Conservation (phyloP, 2,113 vertebrate species). For the Myrmophylax atrothorax region DNA sequence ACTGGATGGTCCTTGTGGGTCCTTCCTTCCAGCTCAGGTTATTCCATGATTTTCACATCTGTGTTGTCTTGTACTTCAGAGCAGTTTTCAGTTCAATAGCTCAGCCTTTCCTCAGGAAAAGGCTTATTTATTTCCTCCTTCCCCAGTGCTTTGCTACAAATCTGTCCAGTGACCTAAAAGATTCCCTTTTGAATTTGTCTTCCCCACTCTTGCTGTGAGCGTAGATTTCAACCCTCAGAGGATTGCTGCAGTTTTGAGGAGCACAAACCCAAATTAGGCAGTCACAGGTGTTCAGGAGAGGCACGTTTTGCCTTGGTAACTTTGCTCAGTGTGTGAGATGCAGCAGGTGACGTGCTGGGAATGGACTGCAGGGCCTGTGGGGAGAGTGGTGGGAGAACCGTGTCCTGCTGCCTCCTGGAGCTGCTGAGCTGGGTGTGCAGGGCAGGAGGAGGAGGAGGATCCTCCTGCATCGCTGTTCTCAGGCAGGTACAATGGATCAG, state of each 20-base stretch:
- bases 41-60: neutral
- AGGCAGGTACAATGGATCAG: neutral
- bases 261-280: neutral
- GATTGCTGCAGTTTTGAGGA: neutral
- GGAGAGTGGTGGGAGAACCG: neutral
- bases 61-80: neutral
- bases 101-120: neutral
- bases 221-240: neutral
- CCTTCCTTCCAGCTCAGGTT: neutral
- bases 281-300: neutral
- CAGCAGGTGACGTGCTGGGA: neutral
- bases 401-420: neutral
- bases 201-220: fast-evolving
- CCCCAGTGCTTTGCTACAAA: neutral
- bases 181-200: neutral
- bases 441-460: conserved; percentile 10
- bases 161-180: neutral
- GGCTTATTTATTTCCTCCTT: neutral
- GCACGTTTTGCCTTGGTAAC: neutral
- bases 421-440: neutral
- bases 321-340: neutral
- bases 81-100: neutral
- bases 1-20: neutral
- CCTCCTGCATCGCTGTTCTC: neutral
- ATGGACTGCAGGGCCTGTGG: neutral